A percentile compares a stretch with the other conserved stretches of the same genome.
phyloP scores from a whole-genome alignment of 2,888 invertebrate species.

The Cistogaster globosa region DNA sequence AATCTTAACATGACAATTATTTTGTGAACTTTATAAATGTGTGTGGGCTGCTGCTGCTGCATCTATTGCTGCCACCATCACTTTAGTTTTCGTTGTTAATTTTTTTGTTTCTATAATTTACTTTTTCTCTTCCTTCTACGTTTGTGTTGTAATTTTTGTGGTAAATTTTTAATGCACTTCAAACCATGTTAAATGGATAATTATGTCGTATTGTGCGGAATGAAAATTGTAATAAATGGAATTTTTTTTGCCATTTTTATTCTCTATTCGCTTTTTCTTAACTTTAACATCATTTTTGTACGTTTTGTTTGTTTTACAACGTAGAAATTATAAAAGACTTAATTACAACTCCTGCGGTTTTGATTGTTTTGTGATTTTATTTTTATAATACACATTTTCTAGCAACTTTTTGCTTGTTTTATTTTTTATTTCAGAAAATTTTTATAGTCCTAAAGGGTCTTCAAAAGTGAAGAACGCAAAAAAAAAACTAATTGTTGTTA shows the following conservation, averaged over 20 bases:
- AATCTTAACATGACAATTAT: conserved; percentile 72
- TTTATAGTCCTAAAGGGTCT: conserved; percentile 51
- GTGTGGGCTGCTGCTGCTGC: conserved; percentile 54
- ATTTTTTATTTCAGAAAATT: conserved; percentile 22
- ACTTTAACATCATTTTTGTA: conserved; percentile 15
- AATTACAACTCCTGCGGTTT: conserved; percentile 69
- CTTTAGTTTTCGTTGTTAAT: conserved; percentile 58
- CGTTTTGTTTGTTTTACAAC: conserved; percentile 39
- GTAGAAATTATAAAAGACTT: conserved; percentile 67
- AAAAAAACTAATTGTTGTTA: conserved; percentile 52
- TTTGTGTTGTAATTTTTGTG: conserved; percentile 50
- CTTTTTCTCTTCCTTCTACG: conserved; percentile 14
- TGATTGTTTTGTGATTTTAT: conserved; percentile 64
- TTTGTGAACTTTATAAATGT: conserved; percentile 65
- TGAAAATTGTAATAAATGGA: conserved; percentile 66
- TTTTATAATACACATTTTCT: conserved; percentile 23
- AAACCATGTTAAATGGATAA: conserved; percentile 70
- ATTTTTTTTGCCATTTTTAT: conserved; percentile 46
- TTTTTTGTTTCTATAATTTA: conserved; percentile 35
- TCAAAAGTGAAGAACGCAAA: conserved; percentile 13
- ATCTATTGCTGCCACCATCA: conserved; percentile 41
- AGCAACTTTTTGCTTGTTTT: neutral
- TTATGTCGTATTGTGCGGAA: conserved; percentile 71
- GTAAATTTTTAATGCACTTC: conserved; percentile 67
- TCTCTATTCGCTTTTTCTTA: neutral